These are phyloP conservation scores for Pomatorhinus ruficollis DNA, from an alignment of 2,113 vertebrate genomes.

Conservation along the genomic window DNA sequence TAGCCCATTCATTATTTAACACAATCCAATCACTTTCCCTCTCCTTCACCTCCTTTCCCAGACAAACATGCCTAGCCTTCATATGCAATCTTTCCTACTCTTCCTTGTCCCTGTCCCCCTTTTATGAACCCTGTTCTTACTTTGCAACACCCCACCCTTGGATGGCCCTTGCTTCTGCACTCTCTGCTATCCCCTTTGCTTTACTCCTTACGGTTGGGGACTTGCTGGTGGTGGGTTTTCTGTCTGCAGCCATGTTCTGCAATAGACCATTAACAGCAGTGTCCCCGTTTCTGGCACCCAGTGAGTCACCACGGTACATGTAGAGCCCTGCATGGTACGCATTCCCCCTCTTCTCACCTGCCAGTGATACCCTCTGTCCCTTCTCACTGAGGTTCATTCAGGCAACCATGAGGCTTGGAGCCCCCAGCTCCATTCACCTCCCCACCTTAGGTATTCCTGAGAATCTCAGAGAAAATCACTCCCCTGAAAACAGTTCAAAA, in stretches of 20 bases:
- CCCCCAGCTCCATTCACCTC: not conserved
- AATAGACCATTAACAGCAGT: not conserved
- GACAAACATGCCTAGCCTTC: not conserved
- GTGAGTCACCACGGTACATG: not conserved
- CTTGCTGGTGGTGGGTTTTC: not conserved
- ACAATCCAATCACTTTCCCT: constrained; percentile 22
- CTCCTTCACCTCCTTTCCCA: constrained; percentile 25
- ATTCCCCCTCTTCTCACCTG: not conserved
- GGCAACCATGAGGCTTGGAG: not conserved
- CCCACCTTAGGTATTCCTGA: not conserved
- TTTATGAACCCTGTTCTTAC: not conserved
- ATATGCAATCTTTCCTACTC: not conserved
- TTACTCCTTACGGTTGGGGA: not conserved
- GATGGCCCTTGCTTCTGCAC: not conserved
- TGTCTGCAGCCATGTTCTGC: not conserved
- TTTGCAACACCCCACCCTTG: not conserved
- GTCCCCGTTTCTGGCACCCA: not conserved
- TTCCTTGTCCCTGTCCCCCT: not conserved
- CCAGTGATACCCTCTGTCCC: not conserved
- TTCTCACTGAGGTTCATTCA: not conserved
- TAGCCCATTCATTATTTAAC: constrained; percentile 58
- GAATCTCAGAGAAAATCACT: not conserved
- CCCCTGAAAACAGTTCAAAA: not conserved
- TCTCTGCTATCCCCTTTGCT: not conserved
- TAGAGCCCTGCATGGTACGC: not conserved